phyloP scores from a whole-genome alignment of 2,113 vertebrate species.

The Desmodus rotundus region DNA sequence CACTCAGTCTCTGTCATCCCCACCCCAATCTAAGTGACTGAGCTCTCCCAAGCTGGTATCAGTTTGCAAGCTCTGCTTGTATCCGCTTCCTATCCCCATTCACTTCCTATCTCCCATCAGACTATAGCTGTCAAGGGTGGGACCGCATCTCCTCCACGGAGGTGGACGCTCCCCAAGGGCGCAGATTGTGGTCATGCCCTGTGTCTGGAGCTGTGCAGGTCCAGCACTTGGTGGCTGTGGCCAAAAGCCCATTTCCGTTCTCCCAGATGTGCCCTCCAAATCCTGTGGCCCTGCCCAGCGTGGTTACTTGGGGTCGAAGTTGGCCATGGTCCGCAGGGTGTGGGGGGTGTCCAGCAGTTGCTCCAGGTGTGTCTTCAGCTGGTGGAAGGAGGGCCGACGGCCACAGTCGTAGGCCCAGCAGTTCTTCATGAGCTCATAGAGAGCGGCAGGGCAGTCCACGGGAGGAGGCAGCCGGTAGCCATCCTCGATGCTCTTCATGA shows the following conservation, averaged over 20 bases:
- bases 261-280: background rate
- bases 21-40: too few relatives aligned
- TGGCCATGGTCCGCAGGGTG: constrained; percentile 80
- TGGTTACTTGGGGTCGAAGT: constrained; percentile 83
- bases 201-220: background rate
- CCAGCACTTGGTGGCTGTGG: background rate
- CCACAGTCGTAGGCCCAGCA: constrained; percentile 81
- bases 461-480: constrained; percentile 84
- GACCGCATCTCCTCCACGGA: background rate
- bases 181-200: background rate
- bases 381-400: constrained; percentile 81
- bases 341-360: constrained; percentile 81
- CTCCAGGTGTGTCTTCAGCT: constrained; percentile 82
- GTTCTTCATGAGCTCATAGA: constrained; percentile 85
- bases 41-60: background rate
- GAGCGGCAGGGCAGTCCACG: constrained; percentile 82
- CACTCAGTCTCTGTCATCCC: background rate
- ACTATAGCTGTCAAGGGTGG: background rate
- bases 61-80: background rate
- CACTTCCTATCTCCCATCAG: background rate
- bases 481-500: constrained; percentile 84
- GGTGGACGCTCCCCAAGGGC: background rate
- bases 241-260: background rate
- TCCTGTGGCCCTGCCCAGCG: background rate
- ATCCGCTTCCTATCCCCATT: background rate